Conservation (phyloP, 2,888 invertebrate species). For the Aleiodes leptofemur region DNA sequence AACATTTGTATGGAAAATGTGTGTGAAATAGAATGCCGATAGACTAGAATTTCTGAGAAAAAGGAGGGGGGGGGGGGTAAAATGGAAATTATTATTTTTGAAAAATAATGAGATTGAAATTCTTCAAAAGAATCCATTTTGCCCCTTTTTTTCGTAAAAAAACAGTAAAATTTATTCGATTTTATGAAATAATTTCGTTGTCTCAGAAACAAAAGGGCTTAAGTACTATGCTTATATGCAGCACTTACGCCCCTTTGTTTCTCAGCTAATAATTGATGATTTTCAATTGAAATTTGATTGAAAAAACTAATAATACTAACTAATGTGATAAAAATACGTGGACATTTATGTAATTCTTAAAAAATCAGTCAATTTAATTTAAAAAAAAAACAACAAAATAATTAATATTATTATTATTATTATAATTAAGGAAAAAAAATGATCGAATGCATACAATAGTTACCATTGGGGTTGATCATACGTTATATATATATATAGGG, state of each 20-base stretch:
- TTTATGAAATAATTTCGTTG: too few relatives aligned
- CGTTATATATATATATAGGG: neutral
- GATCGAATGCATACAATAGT: constrained; percentile 20
- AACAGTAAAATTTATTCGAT: too few relatives aligned
- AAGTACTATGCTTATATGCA: too few relatives aligned
- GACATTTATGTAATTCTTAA: constrained; percentile 21
- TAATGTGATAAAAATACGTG: constrained; percentile 35
- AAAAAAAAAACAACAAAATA: neutral
- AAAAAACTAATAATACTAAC: constrained; percentile 30
- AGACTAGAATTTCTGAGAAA: too few relatives aligned
- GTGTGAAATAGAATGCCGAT: neutral
- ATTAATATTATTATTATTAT: constrained; percentile 19
- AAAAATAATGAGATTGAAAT: too few relatives aligned
- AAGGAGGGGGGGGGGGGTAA: too few relatives aligned
- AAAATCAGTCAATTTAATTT: constrained; percentile 27
- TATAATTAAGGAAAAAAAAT: neutral
- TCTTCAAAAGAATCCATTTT: too few relatives aligned
- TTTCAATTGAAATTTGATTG: neutral
- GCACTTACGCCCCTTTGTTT: too few relatives aligned
- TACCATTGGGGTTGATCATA: constrained; percentile 25
- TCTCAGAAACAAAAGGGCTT: too few relatives aligned
- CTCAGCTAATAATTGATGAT: neutral
- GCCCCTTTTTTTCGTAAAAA: too few relatives aligned
- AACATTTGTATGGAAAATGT: constrained; percentile 27
- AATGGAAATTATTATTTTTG: too few relatives aligned